Percentiles rank a stretch among this genome's conserved stretches.
Evolutionary conservation across 2,113 vertebrate species (phyloP).

Genomic region (Phylloscopus whistleri): DNA sequence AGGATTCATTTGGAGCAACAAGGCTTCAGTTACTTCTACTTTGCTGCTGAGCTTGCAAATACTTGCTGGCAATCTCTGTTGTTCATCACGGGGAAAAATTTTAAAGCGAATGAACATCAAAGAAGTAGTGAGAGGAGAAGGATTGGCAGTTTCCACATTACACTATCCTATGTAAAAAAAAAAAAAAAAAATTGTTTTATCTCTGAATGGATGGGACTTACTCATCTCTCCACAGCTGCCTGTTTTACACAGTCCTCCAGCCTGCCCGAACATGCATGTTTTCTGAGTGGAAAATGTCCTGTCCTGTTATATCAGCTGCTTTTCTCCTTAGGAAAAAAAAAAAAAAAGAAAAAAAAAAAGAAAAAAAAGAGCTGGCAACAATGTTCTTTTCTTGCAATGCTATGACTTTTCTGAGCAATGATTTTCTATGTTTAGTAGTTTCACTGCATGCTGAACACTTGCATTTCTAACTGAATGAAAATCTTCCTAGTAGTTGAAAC

Average conservation of each 20-base stretch:
- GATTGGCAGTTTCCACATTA: constrained; percentile 28
- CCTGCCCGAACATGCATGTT: constrained; percentile 61
- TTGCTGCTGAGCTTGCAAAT: constrained; percentile 47
- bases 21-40: background rate
- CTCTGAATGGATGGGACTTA: constrained; percentile 27
- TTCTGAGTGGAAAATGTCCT: constrained; percentile 32
- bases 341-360: too few species aligned
- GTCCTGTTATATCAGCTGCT: constrained; percentile 15
- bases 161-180: background rate
- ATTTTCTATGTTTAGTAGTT: background rate
- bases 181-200: background rate
- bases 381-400: background rate
- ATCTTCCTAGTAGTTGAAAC: background rate
- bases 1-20: background rate
- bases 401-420: background rate
- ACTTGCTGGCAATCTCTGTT: constrained; percentile 35
- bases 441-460: background rate
- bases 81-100: constrained; percentile 25
- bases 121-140: constrained; percentile 6
- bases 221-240: constrained; percentile 39
- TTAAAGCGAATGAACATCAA: constrained; percentile 56
- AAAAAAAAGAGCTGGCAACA: background rate
- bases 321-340: background rate
- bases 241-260: constrained; percentile 12
- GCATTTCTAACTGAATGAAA: background rate